These are phyloP conservation scores for Euthynnus affinis DNA, from an alignment of 2,797 vertebrate genomes.

Conservation along the genomic window DNA sequence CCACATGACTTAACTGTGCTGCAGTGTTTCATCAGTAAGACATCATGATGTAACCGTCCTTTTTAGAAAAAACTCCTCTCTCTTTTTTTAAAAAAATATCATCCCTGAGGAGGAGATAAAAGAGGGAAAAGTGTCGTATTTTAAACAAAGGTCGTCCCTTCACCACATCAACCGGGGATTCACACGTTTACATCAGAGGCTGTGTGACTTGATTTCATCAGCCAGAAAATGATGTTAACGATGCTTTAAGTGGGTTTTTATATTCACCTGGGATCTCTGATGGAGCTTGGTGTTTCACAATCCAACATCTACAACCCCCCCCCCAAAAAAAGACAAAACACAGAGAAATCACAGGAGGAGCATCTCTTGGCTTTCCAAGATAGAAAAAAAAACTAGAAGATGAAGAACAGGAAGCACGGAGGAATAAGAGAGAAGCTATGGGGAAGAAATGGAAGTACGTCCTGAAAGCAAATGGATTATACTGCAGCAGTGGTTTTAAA, in stretches of 20 bases:
- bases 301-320: not conserved
- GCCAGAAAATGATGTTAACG: not conserved
- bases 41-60: not conserved
- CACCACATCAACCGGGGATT: not conserved
- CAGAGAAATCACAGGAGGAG: too few relatives aligned
- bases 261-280: too few relatives aligned
- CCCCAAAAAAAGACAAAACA: too few relatives aligned
- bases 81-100: not conserved
- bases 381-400: too few relatives aligned
- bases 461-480: too few relatives aligned
- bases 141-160: not conserved
- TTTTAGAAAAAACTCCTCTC: not conserved
- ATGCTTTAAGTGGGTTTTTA: not conserved
- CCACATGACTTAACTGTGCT: not conserved
- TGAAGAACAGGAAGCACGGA: not conserved
- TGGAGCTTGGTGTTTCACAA: not conserved
- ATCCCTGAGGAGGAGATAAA: not conserved
- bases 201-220: conserved; percentile 2
- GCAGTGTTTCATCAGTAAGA: not conserved
- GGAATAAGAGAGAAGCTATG: too few relatives aligned
- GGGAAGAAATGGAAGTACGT: too few relatives aligned
- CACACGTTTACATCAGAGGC: not conserved
- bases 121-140: not conserved
- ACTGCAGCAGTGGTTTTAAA: too few relatives aligned
- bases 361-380: too few relatives aligned